Conservation (phyloP, 2,113 vertebrate species). For the Lepidothrix coronata region DNA sequence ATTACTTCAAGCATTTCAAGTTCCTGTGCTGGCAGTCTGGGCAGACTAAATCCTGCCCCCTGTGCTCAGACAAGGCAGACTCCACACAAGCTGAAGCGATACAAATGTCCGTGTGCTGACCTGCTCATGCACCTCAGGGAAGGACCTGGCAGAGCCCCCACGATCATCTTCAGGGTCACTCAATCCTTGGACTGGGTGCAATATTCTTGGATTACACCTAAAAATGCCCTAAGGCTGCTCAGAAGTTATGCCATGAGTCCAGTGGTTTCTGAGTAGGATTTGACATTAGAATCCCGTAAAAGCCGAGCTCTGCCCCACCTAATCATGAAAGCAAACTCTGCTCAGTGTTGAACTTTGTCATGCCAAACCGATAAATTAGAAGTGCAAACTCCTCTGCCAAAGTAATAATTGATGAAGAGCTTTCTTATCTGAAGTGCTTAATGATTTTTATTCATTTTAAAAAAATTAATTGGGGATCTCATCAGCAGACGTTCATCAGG, state of each 20-base stretch:
- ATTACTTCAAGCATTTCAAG: neutral
- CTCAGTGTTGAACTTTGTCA: neutral
- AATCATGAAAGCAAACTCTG: neutral
- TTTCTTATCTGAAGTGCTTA: neutral
- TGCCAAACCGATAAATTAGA: neutral
- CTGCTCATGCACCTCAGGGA: neutral
- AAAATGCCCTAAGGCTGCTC: conserved; percentile 13
- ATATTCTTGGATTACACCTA: conserved; percentile 19
- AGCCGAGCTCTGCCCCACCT: neutral
- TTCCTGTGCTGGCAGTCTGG: neutral
- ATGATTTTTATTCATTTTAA: neutral
- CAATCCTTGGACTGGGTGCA: neutral
- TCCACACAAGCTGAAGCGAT: neutral
- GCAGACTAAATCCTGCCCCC: neutral
- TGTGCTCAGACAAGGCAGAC: neutral
- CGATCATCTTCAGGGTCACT: neutral
- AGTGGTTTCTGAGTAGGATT: neutral
- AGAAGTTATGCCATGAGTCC: neutral
- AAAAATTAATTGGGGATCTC: neutral
- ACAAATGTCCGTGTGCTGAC: neutral
- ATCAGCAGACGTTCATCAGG: neutral
- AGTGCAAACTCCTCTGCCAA: neutral
- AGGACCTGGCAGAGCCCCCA: conserved; percentile 21
- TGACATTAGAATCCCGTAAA: neutral
- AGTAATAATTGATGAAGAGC: neutral